A percentile compares a stretch with the other conserved stretches of the same genome.
Evolutionary conservation across 2,113 vertebrate genomes (phyloP).

Genomic region (Ciconia boyciana): DNA sequence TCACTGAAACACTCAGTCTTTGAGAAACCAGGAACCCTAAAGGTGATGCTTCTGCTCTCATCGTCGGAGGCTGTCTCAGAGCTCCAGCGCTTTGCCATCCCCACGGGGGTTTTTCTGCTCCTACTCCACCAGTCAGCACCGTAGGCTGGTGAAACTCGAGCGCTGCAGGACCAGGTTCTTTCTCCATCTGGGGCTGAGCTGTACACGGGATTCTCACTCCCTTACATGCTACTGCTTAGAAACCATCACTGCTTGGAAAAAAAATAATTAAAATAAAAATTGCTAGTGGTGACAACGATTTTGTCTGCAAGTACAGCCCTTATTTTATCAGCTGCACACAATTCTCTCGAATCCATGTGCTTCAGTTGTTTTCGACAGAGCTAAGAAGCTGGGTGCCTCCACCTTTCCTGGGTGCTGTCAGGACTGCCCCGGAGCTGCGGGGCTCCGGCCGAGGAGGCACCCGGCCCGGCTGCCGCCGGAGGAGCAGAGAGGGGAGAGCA

Average conservation of each 20-base stretch:
- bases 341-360: neutral
- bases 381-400: neutral
- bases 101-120: neutral
- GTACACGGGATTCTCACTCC: neutral
- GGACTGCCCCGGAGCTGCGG: no score
- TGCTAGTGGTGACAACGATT: neutral
- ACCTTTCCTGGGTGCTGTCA: neutral
- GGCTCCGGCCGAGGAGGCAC: neutral
- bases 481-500: no score
- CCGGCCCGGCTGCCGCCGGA: neutral
- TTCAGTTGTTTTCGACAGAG: neutral
- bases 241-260: neutral
- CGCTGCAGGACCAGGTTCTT: neutral
- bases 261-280: neutral
- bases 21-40: neutral
- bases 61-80: neutral
- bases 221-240: neutral
- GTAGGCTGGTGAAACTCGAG: neutral
- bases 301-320: neutral
- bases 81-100: neutral
- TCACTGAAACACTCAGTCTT: neutral
- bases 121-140: neutral
- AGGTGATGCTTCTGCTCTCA: neutral
- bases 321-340: neutral
- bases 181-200: neutral